Evolutionary conservation across 1,140 invertebrate species (phyloP).

Genomic region (Sogatella furcifera): DNA sequence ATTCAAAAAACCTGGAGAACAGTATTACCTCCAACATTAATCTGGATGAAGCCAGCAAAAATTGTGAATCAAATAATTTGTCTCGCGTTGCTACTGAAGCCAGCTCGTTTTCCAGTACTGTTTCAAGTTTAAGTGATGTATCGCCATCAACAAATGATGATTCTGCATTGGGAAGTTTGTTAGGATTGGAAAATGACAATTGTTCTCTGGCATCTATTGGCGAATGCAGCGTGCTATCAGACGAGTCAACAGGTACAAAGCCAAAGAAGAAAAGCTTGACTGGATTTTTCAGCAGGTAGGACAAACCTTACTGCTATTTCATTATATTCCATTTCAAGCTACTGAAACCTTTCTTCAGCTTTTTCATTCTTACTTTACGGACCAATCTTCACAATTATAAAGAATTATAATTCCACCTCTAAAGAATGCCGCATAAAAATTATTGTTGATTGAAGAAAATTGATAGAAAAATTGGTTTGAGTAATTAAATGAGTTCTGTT

Average conservation of each 20-base stretch:
- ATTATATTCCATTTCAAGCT: no score
- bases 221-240: conserved; percentile 17
- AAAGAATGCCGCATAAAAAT: no score
- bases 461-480: no score
- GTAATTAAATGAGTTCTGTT: no score
- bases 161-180: conserved; percentile 15
- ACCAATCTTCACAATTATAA: no score
- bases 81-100: conserved; percentile 28
- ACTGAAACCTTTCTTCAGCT: no score
- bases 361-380: no score
- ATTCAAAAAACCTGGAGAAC: neutral
- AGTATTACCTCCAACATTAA: neutral
- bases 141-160: conserved; percentile 23
- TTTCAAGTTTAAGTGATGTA: conserved; percentile 26
- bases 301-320: neutral
- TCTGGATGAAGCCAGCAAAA: conserved; percentile 1
- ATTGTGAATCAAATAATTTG: conserved; percentile 9
- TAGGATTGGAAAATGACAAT: conserved; percentile 21
- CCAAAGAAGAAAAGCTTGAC: conserved; percentile 23
- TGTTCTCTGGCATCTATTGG: conserved; percentile 14
- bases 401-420: no score
- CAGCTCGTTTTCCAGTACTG: conserved; percentile 34
- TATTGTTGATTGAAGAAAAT: no score
- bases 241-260: conserved; percentile 17
- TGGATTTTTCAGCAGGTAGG: conserved; percentile 25